A percentile compares a stretch with the other conserved stretches of the same genome.
phyloP scores from a whole-genome alignment of 2,888 invertebrate genomes.

The Odontocolon sp. region DNA sequence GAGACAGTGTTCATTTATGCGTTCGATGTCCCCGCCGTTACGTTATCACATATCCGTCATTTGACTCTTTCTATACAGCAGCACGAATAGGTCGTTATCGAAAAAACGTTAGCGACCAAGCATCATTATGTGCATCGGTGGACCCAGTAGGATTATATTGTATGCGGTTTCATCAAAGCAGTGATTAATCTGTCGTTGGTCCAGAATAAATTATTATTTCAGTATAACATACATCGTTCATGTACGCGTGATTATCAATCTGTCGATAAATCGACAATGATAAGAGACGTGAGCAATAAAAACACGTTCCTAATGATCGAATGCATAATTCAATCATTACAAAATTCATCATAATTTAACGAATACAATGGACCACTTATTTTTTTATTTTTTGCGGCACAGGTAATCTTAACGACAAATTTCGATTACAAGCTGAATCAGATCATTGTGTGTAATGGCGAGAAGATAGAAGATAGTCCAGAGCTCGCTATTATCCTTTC shows the following conservation, averaged over 20 bases:
- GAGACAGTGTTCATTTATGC: no score
- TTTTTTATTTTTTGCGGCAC: background rate
- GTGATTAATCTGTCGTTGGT: conserved; percentile 17
- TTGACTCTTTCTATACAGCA: background rate
- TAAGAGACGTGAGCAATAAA: background rate
- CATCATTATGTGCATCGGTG: conserved; percentile 34
- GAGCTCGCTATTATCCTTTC: background rate
- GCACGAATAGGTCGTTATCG: conserved; percentile 1
- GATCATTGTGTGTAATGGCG: background rate
- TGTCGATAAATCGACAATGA: conserved; percentile 8
- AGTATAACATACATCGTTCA: background rate
- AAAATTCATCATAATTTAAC: background rate
- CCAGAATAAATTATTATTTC: conserved; percentile 28
- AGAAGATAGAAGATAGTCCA: background rate
- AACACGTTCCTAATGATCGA: conserved; percentile 7
- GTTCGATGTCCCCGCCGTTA: conserved; percentile 7
- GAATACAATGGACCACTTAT: background rate
- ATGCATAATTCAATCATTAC: background rate
- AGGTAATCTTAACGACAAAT: conserved; percentile 27
- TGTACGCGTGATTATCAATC: conserved; percentile 24
- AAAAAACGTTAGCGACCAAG: conserved; percentile 10
- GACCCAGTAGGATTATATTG: background rate
- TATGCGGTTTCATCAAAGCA: background rate
- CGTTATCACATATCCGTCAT: conserved; percentile 24
- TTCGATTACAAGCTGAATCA: conserved; percentile 12